phyloP scores from a whole-genome alignment of 2,888 invertebrate species.

The Caenorhabditis macrosperma region DNA sequence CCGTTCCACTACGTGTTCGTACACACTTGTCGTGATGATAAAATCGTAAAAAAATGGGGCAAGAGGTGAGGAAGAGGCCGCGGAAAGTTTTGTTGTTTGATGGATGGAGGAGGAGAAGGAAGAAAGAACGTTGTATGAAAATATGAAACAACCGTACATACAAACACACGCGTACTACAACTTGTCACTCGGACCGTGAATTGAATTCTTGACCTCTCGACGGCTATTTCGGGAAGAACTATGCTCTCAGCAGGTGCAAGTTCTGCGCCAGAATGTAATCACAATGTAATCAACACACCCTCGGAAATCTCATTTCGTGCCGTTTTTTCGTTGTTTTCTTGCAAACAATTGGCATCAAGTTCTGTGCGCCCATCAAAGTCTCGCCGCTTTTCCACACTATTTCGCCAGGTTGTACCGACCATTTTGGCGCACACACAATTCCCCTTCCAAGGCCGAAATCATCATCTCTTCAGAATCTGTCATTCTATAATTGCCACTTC shows the following conservation, averaged over 20 bases:
- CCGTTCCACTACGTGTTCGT: background rate
- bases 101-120: background rate
- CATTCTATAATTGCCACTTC: slow-evolving; percentile 20
- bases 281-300: background rate
- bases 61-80: background rate
- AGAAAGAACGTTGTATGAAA: background rate
- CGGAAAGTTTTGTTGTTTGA: background rate
- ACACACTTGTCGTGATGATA: no score
- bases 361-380: background rate
- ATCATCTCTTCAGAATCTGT: slow-evolving; percentile 18
- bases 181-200: background rate
- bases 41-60: slow-evolving; percentile 23
- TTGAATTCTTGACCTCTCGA: background rate
- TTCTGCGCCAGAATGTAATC: background rate
- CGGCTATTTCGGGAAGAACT: background rate
- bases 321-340: background rate
- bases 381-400: background rate
- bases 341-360: background rate
- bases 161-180: background rate
- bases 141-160: background rate
- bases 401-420: background rate
- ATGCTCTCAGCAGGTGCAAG: background rate
- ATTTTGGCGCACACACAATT: slow-evolving; percentile 11
- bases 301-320: background rate
- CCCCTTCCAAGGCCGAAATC: slow-evolving; percentile 14